A percentile compares a stretch with the other conserved stretches of the same genome.
phyloP scores from a whole-genome alignment of 1,140 invertebrate species.

The Cydia amplana region DNA sequence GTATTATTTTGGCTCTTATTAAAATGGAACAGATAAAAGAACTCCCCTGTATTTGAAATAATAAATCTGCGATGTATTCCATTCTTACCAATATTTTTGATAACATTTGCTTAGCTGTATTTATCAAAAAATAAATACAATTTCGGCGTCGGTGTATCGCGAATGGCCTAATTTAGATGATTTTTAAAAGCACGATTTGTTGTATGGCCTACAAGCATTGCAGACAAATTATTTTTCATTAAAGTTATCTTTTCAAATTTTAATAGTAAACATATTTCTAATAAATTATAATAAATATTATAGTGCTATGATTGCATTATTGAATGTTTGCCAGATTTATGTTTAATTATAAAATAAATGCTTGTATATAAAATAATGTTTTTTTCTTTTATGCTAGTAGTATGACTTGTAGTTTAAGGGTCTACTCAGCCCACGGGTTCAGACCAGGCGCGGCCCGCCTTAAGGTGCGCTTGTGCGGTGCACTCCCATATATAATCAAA shows the following conservation, averaged over 20 bases:
- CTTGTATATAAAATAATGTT: constrained; percentile 68
- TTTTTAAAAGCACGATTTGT: constrained; percentile 37
- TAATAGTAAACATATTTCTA: constrained; percentile 64
- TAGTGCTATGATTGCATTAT: constrained; percentile 75
- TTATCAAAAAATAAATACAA: constrained; percentile 36
- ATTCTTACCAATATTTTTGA: constrained; percentile 35
- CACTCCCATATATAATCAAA: no score
- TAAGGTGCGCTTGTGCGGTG: no score
- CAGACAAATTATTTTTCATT: constrained; percentile 46
- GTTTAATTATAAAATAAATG: constrained; percentile 77
- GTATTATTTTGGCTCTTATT: not conserved
- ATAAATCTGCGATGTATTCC: not conserved
- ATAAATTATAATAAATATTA: constrained; percentile 64
- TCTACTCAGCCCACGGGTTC: no score
- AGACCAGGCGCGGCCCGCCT: no score
- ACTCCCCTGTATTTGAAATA: not conserved
- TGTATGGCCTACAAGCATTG: constrained; percentile 53
- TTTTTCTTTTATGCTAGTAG: constrained; percentile 42
- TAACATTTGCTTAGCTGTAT: constrained; percentile 47
- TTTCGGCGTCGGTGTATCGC: constrained; percentile 4
- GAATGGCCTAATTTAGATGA: constrained; percentile 45
- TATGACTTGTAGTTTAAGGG: not conserved
- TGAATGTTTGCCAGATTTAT: constrained; percentile 75
- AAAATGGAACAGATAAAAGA: not conserved
- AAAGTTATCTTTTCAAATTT: constrained; percentile 68